Percentiles rank a stretch among this genome's conserved stretches.
These are phyloP conservation scores for Cyphomyrus plagiostoma DNA, from an alignment of 2,113 vertebrate species.

Conservation along the genomic window DNA sequence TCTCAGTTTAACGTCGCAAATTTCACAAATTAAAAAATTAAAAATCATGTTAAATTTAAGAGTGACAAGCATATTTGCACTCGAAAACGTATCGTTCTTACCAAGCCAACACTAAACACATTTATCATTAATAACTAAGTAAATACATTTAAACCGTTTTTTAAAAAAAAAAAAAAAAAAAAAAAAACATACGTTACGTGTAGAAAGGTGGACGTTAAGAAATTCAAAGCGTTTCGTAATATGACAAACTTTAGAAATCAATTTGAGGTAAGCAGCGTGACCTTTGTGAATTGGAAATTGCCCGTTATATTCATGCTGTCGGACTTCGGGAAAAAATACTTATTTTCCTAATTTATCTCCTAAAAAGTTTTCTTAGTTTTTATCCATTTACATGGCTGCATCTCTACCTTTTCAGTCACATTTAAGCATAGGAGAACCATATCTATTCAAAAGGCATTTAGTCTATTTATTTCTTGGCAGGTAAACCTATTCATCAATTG, in stretches of 20 bases:
- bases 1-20: background rate
- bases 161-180: background rate
- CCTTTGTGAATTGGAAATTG: background rate
- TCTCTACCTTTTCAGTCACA: slow-evolving; percentile 78
- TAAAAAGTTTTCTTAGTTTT: slow-evolving; percentile 52
- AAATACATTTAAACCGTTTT: background rate
- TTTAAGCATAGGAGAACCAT: slow-evolving; percentile 69
- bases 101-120: background rate
- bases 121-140: background rate
- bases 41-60: background rate
- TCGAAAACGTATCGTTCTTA: background rate
- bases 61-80: background rate
- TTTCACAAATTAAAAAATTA: background rate
- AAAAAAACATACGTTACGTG: background rate
- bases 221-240: background rate
- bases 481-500: slow-evolving; percentile 99
- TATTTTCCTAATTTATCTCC: slow-evolving; percentile 3
- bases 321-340: background rate
- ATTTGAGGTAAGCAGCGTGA: background rate
- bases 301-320: background rate
- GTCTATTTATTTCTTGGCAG: slow-evolving; percentile 99
- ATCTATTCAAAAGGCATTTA: slow-evolving; percentile 99
- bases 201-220: background rate
- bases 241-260: background rate
- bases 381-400: slow-evolving; percentile 70